phyloP scores from a whole-genome alignment of 2,113 vertebrate species.

The Pycnonotus jocosus region DNA sequence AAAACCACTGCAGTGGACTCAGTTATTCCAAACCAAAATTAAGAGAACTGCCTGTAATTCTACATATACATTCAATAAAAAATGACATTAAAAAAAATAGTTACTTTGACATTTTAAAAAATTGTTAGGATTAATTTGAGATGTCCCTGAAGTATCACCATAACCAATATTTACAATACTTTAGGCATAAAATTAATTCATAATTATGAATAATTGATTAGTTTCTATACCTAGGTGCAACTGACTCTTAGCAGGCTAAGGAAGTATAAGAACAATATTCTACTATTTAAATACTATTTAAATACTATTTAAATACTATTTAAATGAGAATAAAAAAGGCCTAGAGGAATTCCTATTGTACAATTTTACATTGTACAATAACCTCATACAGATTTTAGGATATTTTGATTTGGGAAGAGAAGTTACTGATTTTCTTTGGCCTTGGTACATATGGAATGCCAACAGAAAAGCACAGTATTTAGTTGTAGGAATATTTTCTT shows the following conservation, averaged over 20 bases:
- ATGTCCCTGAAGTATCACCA: background rate
- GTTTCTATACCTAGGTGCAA: background rate
- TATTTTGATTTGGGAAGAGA: background rate
- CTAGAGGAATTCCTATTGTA: too few relatives aligned
- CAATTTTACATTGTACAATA: background rate
- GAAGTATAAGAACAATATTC: background rate
- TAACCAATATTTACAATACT: background rate
- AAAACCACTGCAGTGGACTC: background rate
- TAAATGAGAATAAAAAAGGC: background rate
- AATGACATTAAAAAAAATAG: background rate
- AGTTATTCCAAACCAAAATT: background rate
- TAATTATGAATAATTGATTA: background rate
- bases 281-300: background rate
- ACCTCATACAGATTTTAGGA: background rate
- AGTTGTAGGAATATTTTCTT: background rate
- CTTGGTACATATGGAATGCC: background rate
- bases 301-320: background rate
- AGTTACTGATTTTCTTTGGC: background rate
- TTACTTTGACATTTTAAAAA: background rate
- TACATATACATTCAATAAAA: background rate
- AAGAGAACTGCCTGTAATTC: background rate
- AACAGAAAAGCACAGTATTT: background rate
- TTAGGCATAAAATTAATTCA: background rate
- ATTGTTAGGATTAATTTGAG: background rate
- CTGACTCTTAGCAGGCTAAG: background rate